Conservation (phyloP, 2,888 invertebrate species). For the Drosophila mettleri region DNA sequence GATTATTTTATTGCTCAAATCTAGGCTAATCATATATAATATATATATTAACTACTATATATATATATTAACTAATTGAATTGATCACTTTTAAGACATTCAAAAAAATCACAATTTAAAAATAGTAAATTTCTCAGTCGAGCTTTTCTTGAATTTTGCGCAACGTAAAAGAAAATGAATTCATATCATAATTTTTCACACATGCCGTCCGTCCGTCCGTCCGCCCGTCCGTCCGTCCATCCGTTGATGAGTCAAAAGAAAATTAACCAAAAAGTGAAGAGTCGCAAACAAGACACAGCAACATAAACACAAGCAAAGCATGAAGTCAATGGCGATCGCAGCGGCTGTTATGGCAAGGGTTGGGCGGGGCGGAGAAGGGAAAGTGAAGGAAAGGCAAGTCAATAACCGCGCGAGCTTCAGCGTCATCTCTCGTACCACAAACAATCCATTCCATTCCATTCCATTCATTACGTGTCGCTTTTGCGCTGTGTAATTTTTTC, state of each 20-base stretch:
- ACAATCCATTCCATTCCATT: constrained; percentile 4
- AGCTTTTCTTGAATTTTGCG: constrained; percentile 7
- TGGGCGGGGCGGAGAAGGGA: background rate
- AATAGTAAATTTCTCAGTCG: too few relatives aligned
- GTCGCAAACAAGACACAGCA: constrained; percentile 17
- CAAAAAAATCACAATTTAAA: too few relatives aligned
- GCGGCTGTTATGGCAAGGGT: constrained; percentile 9
- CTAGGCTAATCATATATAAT: background rate
- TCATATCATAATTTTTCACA: constrained; percentile 54
- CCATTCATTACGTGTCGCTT: constrained; percentile 27
- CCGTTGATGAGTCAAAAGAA: constrained; percentile 27
- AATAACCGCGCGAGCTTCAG: constrained; percentile 58
- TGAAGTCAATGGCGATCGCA: constrained; percentile 29
- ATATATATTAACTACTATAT: background rate
- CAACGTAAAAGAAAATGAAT: constrained; percentile 50
- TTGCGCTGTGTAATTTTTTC: constrained; percentile 29
- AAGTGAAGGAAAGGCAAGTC: constrained; percentile 43
- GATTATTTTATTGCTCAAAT: background rate
- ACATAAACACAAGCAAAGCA: constrained; percentile 9
- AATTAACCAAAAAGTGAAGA: constrained; percentile 34
- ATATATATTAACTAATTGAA: background rate
- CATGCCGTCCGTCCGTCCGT: constrained; percentile 15
- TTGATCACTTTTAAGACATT: background rate
- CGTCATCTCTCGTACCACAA: constrained; percentile 12
- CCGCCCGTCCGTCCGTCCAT: too few relatives aligned